Evolutionary conservation across 2,797 vertebrate genomes (phyloP).

Genomic region (Danio aesculapii): DNA sequence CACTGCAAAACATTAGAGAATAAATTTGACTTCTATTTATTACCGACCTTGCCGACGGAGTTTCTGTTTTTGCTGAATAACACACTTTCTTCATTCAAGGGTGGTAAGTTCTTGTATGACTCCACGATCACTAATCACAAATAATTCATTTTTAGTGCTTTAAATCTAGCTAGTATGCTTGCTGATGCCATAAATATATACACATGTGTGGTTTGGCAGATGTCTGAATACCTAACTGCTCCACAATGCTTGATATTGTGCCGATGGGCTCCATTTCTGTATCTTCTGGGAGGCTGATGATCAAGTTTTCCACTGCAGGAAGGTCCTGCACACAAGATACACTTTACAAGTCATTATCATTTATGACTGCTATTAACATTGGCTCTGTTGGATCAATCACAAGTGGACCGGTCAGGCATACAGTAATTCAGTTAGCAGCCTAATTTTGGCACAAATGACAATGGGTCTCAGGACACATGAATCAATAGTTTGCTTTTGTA

Average conservation of each 20-base stretch:
- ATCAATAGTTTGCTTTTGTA: too few species aligned
- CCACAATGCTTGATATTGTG: slow-evolving; percentile 87
- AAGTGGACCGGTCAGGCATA: background rate
- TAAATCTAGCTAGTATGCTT: background rate
- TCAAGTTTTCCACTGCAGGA: slow-evolving; percentile 86
- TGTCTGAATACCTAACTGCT: slow-evolving; percentile 83
- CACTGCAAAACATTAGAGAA: background rate
- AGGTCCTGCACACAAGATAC: slow-evolving; percentile 77
- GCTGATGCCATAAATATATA: too few species aligned
- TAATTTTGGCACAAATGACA: too few species aligned
- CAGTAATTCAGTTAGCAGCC: too few species aligned
- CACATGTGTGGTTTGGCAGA: background rate
- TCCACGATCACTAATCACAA: slow-evolving; percentile 88
- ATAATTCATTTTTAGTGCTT: background rate
- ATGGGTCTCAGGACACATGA: too few species aligned
- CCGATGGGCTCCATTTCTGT: slow-evolving; percentile 86
- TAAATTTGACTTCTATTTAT: background rate
- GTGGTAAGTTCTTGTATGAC: slow-evolving; percentile 84
- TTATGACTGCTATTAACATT: background rate
- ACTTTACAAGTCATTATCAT: background rate
- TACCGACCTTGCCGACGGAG: slow-evolving; percentile 87
- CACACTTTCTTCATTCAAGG: slow-evolving; percentile 91
- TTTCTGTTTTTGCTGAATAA: slow-evolving; percentile 87
- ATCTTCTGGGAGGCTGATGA: slow-evolving; percentile 82
- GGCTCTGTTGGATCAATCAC: background rate